Conservation (phyloP, 2,888 invertebrate genomes). For the Choristoneura rosaceana region DNA sequence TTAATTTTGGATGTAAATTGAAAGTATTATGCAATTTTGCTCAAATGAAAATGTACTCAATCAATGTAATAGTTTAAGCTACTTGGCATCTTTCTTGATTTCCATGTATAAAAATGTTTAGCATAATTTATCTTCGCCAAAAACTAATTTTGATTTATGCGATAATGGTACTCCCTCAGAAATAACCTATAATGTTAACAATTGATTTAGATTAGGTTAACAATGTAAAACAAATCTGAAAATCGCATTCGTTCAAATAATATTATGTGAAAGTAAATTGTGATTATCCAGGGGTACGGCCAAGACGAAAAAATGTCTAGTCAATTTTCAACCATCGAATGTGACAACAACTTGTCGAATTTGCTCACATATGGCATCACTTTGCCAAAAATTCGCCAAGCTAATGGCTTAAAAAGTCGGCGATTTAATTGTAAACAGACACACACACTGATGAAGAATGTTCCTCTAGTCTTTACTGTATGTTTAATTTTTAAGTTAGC, state of each 20-base stretch:
- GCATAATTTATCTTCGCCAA: neutral
- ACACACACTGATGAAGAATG: neutral
- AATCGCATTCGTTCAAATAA: too few species aligned
- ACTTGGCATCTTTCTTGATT: conserved; percentile 59
- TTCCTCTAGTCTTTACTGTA: neutral
- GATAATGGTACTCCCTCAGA: neutral
- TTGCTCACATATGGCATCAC: too few species aligned
- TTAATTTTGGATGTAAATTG: too few species aligned
- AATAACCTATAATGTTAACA: neutral
- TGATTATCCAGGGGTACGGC: too few species aligned
- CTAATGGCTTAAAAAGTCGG: too few species aligned
- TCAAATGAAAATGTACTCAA: neutral
- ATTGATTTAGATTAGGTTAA: neutral
- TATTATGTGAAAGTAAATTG: too few species aligned
- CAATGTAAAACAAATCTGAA: neutral
- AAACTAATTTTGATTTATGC: neutral
- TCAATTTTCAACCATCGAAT: too few species aligned
- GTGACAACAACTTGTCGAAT: too few species aligned
- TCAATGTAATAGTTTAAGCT: conserved; percentile 34
- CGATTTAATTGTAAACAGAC: too few species aligned
- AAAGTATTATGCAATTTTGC: too few species aligned
- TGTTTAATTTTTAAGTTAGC: neutral
- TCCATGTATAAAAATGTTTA: neutral
- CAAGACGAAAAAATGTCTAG: too few species aligned
- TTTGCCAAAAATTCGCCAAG: too few species aligned